Percentiles rank a stretch among this genome's conserved stretches.
phyloP scores from a whole-genome alignment of 2,113 vertebrate species.

The Vanacampus margaritifer region DNA sequence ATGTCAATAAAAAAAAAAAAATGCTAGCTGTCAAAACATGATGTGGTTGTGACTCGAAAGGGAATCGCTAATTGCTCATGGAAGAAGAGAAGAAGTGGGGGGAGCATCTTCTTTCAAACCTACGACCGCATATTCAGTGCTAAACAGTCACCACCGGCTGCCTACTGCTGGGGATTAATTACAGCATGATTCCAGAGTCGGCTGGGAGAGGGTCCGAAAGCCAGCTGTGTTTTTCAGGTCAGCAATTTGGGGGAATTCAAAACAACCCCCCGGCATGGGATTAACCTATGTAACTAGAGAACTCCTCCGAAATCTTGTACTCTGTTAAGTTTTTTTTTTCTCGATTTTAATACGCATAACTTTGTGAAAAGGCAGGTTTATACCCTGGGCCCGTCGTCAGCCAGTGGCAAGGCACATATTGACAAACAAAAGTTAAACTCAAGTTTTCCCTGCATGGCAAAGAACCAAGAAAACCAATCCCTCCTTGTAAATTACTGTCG shows the following conservation, averaged over 20 bases:
- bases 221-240: neutral
- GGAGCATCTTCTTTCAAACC: constrained; percentile 21
- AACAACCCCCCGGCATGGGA: no score
- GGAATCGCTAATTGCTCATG: constrained; percentile 59
- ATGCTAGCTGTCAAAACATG: constrained; percentile 58
- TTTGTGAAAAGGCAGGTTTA: no score
- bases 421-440: no score
- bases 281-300: neutral
- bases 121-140: constrained; percentile 22
- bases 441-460: no score
- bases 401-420: no score
- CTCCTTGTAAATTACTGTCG: no score
- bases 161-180: constrained; percentile 9
- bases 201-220: neutral
- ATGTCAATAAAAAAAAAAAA: constrained; percentile 21
- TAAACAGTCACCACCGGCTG: constrained; percentile 35
- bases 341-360: no score
- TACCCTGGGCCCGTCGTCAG: no score
- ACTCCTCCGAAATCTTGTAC: constrained; percentile 2
- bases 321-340: no score
- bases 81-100: constrained; percentile 10
- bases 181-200: neutral
- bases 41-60: constrained; percentile 55
- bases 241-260: constrained; percentile 6
- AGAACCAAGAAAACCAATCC: no score